These are phyloP conservation scores for Syndactyla subalaris DNA, from an alignment of 2,797 vertebrate genomes.

Conservation along the genomic window DNA sequence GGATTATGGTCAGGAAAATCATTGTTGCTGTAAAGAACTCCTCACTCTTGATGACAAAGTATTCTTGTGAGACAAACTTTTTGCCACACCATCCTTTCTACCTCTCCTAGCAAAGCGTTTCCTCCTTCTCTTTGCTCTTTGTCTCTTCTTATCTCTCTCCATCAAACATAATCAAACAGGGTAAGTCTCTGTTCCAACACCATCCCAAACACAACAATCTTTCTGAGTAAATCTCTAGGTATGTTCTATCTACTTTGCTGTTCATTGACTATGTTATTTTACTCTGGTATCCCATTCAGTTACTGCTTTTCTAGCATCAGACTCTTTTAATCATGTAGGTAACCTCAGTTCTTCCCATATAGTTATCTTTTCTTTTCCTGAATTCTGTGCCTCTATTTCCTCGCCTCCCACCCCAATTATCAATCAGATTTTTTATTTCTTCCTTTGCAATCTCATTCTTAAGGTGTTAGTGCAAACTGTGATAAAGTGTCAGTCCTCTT, in stretches of 20 bases:
- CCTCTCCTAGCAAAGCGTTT: background rate
- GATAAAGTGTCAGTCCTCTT: background rate
- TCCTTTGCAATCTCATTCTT: background rate
- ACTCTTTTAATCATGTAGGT: background rate
- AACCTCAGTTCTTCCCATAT: fast-evolving
- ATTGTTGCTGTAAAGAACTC: background rate
- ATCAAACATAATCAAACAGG: background rate
- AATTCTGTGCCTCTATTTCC: background rate
- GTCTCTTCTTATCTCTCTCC: background rate
- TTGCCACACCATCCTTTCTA: background rate
- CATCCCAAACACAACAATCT: background rate
- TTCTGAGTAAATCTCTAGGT: background rate
- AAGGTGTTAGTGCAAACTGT: background rate
- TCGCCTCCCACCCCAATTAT: background rate
- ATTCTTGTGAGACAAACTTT: background rate
- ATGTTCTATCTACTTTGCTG: background rate
- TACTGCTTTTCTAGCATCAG: background rate
- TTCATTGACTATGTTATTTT: background rate
- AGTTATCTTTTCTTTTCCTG: background rate
- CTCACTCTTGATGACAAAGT: background rate
- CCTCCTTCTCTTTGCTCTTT: background rate
- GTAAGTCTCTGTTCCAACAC: background rate
- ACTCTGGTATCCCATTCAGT: background rate
- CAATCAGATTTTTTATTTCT: background rate
- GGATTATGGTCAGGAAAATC: background rate